Evolutionary conservation across 2,888 invertebrate genomes (phyloP).

Genomic region (Dasypolia templi): DNA sequence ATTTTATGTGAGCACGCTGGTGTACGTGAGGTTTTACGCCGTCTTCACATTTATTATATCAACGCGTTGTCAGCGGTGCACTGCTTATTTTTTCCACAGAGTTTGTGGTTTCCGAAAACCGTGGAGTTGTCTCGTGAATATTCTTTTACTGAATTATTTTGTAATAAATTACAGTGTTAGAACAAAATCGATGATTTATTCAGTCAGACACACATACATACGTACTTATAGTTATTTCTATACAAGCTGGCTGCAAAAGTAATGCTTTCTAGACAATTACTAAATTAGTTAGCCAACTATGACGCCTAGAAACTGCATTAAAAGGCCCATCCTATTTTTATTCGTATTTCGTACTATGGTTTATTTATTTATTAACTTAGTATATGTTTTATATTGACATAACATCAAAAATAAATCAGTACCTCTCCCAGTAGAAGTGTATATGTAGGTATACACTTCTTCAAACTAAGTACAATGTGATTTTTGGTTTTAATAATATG

Average conservation of each 20-base stretch:
- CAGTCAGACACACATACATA: constrained; percentile 5
- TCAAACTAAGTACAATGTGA: neutral
- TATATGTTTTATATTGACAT: neutral
- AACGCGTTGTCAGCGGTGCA: constrained; percentile 72
- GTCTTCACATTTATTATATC: constrained; percentile 74
- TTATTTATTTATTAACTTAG: neutral
- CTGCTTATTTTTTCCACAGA: constrained; percentile 61
- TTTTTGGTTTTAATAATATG: neutral
- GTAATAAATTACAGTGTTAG: constrained; percentile 36
- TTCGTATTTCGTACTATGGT: neutral
- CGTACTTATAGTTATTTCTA: neutral
- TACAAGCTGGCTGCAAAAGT: neutral
- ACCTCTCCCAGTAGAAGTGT: neutral
- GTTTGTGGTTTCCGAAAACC: constrained; percentile 51
- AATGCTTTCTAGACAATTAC: neutral
- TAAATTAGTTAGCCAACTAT: neutral
- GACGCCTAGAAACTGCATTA: too few species aligned
- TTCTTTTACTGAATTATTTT: constrained; percentile 35
- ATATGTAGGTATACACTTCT: too few species aligned
- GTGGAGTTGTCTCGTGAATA: constrained; percentile 43
- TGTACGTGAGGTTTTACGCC: constrained; percentile 64
- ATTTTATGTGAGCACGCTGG: constrained; percentile 71
- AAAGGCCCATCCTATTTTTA: neutral
- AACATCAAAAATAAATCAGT: neutral
- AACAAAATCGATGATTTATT: constrained; percentile 38